These are phyloP conservation scores for Cephus spinipes DNA, from an alignment of 2,888 invertebrate species.

Conservation along the genomic window DNA sequence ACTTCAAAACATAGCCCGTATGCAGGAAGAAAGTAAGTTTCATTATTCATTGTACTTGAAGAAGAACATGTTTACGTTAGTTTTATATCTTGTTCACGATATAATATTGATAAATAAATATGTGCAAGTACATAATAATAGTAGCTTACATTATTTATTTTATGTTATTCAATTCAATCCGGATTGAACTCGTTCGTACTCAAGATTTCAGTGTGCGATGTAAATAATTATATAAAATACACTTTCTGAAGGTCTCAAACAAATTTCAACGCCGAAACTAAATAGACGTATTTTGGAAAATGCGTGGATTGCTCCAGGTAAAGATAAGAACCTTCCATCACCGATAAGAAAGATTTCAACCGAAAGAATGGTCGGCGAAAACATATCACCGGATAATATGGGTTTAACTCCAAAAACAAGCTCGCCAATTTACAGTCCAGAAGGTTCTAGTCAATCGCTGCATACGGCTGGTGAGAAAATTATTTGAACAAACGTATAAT, in stretches of 20 bases:
- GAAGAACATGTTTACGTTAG: not conserved
- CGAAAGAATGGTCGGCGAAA: conserved; percentile 31
- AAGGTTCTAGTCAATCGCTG: conserved; percentile 37
- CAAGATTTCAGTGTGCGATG: not conserved
- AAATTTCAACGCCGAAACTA: conserved; percentile 45
- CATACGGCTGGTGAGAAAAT: conserved; percentile 17
- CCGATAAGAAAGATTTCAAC: conserved; percentile 52
- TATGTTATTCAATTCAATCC: not conserved
- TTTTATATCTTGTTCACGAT: not conserved
- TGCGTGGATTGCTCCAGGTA: conserved; percentile 46
- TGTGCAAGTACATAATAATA: not conserved
- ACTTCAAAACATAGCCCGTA: conserved; percentile 47
- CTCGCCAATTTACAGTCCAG: conserved; percentile 54
- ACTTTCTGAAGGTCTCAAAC: conserved; percentile 37
- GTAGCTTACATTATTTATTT: not conserved
- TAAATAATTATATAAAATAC: not conserved
- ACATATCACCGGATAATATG: conserved; percentile 29
- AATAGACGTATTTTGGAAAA: conserved; percentile 46
- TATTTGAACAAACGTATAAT: not conserved
- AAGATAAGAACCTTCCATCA: conserved; percentile 50
- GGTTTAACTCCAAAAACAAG: conserved; percentile 49
- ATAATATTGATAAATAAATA: not conserved
- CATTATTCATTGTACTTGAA: not conserved
- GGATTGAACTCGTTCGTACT: not conserved
- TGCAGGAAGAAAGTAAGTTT: conserved; percentile 55